Percentiles rank a stretch among this genome's conserved stretches.
phyloP scores from a whole-genome alignment of 37 sponge, comb jelly and placozoan genomes.

The Amphimedon queenslandica region DNA sequence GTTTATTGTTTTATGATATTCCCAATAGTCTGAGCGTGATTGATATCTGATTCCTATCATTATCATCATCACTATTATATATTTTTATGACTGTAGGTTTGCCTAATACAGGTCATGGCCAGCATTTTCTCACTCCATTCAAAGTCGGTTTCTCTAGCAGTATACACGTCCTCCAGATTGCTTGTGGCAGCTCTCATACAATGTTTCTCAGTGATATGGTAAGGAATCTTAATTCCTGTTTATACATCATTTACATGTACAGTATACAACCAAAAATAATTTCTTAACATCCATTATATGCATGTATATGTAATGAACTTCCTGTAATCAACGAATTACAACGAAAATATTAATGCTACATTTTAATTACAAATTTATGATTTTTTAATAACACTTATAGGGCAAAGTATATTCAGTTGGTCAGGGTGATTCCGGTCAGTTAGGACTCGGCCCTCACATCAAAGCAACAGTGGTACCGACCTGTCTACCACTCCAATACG shows the following conservation, averaged over 20 bases:
- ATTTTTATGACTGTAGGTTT: no score
- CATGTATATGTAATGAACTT: no score
- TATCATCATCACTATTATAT: no score
- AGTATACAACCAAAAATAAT: no score
- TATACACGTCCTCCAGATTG: conserved; percentile 32
- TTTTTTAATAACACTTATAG: conserved; percentile 11
- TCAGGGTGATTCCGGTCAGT: conserved; percentile 61
- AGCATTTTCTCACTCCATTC: conserved; percentile 23
- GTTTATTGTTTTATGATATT: no score
- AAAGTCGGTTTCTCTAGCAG: no score
- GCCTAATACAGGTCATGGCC: no score
- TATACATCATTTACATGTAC: not conserved
- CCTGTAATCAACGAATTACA: not conserved
- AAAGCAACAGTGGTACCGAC: conserved; percentile 11
- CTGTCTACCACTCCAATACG: conserved; percentile 29
- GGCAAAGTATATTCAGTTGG: conserved; percentile 55
- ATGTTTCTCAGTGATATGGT: conserved; percentile 66
- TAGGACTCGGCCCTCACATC: conserved; percentile 50
- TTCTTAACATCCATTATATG: no score
- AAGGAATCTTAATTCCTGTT: not conserved
- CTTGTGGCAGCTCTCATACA: conserved; percentile 67
- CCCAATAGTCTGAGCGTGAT: no score
- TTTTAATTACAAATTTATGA: not conserved
- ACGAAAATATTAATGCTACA: not conserved
- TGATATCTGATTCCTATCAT: no score